Evolutionary conservation across 2,113 vertebrate genomes (phyloP).

Genomic region (Ondatra zibethicus): DNA sequence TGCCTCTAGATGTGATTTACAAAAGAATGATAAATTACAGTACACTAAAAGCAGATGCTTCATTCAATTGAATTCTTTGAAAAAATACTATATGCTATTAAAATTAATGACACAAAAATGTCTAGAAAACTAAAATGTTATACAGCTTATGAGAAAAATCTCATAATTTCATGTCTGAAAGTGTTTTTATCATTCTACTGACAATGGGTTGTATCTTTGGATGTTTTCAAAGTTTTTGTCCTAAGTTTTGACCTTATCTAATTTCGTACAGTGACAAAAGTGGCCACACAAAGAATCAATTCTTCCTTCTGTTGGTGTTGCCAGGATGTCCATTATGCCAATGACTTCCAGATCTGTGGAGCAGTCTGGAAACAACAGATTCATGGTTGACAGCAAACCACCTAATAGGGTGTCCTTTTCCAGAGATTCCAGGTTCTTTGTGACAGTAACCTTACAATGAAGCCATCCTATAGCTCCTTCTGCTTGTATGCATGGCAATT

Average conservation of each 20-base stretch:
- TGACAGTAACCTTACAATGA: background rate
- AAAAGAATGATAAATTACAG: background rate
- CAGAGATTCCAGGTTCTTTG: background rate
- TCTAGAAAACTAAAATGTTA: constrained; percentile 43
- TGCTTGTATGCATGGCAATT: background rate
- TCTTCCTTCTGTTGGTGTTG: background rate
- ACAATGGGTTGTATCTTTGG: background rate
- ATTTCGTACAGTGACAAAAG: background rate
- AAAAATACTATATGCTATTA: background rate
- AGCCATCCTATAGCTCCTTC: background rate
- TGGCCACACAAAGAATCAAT: background rate
- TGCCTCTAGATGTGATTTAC: constrained; percentile 31
- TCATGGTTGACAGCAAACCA: background rate
- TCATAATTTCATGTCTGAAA: background rate
- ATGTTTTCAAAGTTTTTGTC: constrained; percentile 26
- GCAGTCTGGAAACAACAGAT: background rate
- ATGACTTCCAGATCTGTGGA: background rate
- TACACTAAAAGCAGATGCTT: constrained; percentile 5
- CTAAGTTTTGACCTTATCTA: background rate
- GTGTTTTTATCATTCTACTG: background rate
- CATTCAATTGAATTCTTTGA: constrained; percentile 11
- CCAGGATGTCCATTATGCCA: background rate
- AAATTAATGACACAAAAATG: constrained; percentile 11
- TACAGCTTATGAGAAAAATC: background rate
- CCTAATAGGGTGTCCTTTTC: background rate